Evolutionary conservation across 2,113 vertebrate species (phyloP), one percentile per base, ranked within the genome.

Genomic region (Toxostoma redivivum): DNA sequence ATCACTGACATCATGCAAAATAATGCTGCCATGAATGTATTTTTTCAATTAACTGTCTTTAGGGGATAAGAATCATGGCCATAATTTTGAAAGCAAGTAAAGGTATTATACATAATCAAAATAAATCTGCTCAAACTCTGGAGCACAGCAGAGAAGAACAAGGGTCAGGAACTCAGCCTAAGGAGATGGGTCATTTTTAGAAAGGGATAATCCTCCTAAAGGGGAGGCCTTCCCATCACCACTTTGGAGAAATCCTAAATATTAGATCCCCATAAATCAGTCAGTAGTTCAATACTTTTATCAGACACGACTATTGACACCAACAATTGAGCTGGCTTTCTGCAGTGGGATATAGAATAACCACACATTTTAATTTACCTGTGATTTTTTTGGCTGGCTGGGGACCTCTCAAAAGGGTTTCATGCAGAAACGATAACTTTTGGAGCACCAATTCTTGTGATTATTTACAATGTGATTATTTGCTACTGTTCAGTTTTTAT

Each of bases 1-100:
- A 91, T 82, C 27, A 64, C 11, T 85, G 66, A 66, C 71, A 82
- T 91, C 11, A 91, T 47, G 62, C 47, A 91, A 93, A 95, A 61
- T 79, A 80, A 82, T 44, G 40, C 53, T 78, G 44, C 40, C 38
- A 5, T 47, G 35, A 91, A 64, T 22, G 58, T 21, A 11, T 54
- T 54, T 94, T 86, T 95, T 85, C 33, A 85, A 95, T 94, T 86
- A 87, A 31, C 19, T 65, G 45, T 79, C 53, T 85, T 53, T 50
- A 82, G 50, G 30, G 40, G 21, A 80, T 87, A 91, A 84, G 60
- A 86, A 91, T 81, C 71, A 15, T 16, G 21, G 12, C 28, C 22
- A 38, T 69, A 76, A 81, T 15, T 94, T 24, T 81, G n/a, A 58
- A 90, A 90, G 38, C 56, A 88, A 77, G 33, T 69, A 65, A 83